A percentile compares a stretch with the other conserved stretches of the same genome.
Conservation (phyloP, 2,113 vertebrate genomes). For the Meriones unguiculatus region DNA sequence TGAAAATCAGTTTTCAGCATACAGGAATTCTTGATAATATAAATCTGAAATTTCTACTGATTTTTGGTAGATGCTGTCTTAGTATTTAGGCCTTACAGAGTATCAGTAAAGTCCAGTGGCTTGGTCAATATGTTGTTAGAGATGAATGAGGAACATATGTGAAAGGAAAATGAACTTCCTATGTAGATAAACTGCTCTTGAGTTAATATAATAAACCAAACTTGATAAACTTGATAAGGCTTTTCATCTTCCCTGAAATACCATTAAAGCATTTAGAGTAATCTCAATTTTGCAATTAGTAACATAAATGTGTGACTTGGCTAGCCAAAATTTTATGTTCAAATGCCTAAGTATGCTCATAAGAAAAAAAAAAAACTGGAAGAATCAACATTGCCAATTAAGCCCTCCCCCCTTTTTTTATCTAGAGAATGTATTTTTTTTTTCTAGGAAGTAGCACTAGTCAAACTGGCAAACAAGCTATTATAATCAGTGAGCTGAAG, state of each 20-base stretch:
- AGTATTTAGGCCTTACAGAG: not conserved
- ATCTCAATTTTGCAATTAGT: slow-evolving; percentile 44
- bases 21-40: not conserved
- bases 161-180: slow-evolving; percentile 24
- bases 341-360: slow-evolving; percentile 40
- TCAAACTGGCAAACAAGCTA: slow-evolving; percentile 65
- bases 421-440: not conserved
- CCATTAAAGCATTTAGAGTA: slow-evolving; percentile 22
- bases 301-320: slow-evolving; percentile 49
- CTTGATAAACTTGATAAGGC: not conserved
- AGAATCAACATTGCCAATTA: not conserved
- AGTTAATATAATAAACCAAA: slow-evolving; percentile 46
- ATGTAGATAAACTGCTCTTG: slow-evolving; percentile 40
- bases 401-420: slow-evolving; percentile 24
- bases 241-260: slow-evolving; percentile 46
- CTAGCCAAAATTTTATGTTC: slow-evolving; percentile 59
- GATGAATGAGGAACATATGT: slow-evolving; percentile 24
- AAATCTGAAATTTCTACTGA: not conserved
- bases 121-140: not conserved
- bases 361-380: not conserved
- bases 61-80: not conserved
- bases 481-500: slow-evolving; percentile 60
- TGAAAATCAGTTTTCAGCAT: not conserved
- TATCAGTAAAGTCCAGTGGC: not conserved
- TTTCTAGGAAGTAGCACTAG: slow-evolving; percentile 63